Base-by-base conservation (phyloP, 2,113 vertebrate species). In the Cyprinodon brontotheroides region DNA sequence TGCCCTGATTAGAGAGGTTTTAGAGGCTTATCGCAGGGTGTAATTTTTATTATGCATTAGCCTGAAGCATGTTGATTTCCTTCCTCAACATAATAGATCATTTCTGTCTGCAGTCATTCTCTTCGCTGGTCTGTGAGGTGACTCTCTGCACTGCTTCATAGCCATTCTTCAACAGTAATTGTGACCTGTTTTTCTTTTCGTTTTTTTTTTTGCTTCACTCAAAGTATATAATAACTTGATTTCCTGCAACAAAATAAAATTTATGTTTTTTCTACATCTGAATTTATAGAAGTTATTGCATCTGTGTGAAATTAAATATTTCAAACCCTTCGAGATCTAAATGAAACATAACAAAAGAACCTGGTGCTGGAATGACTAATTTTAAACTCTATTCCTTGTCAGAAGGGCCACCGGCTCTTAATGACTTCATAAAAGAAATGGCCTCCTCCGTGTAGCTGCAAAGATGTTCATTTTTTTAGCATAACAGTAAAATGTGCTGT, bases 281-380 rank as follows among this genome's bases (percentile, higher is more conserved):
- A 69, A n/a, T 60, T 47, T 59, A 57, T 57, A 57, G 5, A 20
- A 57, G 17, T 20, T 6, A 20, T 0, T 38, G 8, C 41, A 37
- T 85, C 14, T 68, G 69, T 73, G 17, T 57, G 50, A 57, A 57
- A 67, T 79, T 77, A 77, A 70, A 71, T 70, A 81, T 75, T 65
- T 71, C 68, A 69, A 72, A 65, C 73, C 14, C 53, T 72, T 48
- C 40, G 65, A 13, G 77, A 67, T 12, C 38, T 43, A 50, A 11
- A 65, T 61, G 39, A 77, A 75, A 84, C 87, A 89, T 74, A 86
- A 69, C 62, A 71, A 45, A 60, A 61, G 59, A 39, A 79, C 77
- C 76, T 79, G 70, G 73, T 87, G 83, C 83, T 53, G 68, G 50
- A 80, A 80, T 88, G 80, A 81, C 65, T 87, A 79, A 80, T 72